Conservation (phyloP, 2,888 invertebrate species). For the Conops quadrifasciatus region DNA sequence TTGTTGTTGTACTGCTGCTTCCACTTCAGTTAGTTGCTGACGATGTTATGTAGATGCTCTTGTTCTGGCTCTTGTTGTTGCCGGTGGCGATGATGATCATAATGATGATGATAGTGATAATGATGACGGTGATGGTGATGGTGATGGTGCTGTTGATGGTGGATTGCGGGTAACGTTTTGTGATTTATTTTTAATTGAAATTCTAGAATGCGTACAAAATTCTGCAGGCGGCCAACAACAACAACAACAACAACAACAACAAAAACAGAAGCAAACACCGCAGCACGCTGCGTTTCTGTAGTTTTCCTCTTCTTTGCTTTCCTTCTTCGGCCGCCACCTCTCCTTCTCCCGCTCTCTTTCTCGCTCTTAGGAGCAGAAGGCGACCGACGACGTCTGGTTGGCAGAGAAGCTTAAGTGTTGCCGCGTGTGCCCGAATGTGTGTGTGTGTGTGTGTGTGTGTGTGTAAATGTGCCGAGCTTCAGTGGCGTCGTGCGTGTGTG, state of each 20-base stretch:
- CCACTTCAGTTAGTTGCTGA: conserved; percentile 8
- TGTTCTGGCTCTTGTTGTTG: conserved; percentile 1
- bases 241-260: conserved; percentile 10
- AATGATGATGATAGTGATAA: conserved; percentile 43
- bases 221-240: conserved; percentile 30
- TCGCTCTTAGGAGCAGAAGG: not conserved
- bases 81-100: conserved; percentile 37
- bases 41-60: conserved; percentile 17
- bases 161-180: conserved; percentile 56
- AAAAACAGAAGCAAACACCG: not conserved
- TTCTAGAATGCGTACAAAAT: conserved; percentile 64
- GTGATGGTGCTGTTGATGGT: conserved; percentile 19
- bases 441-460: not conserved
- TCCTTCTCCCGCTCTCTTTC: too few species aligned
- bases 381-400: not conserved
- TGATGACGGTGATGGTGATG: conserved; percentile 30
- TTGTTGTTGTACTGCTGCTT: conserved; percentile 6
- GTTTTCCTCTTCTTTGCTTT: not conserved
- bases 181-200: conserved; percentile 66
- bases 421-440: not conserved
- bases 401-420: not conserved
- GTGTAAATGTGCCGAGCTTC: not conserved
- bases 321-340: not conserved
- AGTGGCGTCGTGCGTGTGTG: not conserved
- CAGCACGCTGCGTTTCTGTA: not conserved